Evolutionary conservation across 2,113 vertebrate genomes (phyloP).

Genomic region (Eupsittula cactorum): DNA sequence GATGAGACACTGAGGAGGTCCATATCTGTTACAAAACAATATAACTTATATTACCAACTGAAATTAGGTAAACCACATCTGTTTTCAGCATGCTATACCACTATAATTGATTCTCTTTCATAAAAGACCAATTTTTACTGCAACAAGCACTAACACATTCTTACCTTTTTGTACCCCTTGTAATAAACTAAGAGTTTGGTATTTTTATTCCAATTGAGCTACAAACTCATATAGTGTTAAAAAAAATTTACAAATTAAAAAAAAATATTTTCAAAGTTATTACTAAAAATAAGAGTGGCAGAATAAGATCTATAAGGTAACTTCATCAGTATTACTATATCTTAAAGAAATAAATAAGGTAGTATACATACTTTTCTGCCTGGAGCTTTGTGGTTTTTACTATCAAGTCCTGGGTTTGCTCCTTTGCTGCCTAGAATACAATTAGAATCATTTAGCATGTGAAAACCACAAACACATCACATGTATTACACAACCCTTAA

Average conservation of each 20-base stretch:
- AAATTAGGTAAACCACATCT: background rate
- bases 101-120: background rate
- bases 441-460: background rate
- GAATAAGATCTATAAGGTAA: background rate
- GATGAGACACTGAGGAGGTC: background rate
- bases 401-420: conserved; percentile 96
- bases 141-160: background rate
- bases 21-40: background rate
- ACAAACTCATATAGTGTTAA: background rate
- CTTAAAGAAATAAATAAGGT: background rate
- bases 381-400: conserved; percentile 98
- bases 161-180: background rate
- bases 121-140: background rate
- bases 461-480: background rate
- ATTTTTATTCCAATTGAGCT: background rate
- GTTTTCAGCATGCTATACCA: background rate
- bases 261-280: accelerated
- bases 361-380: conserved; percentile 89
- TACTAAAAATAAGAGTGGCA: background rate
- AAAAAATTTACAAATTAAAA: background rate
- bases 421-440: conserved; percentile 89
- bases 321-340: background rate
- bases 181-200: background rate
- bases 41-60: background rate
- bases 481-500: background rate